Base-by-base conservation (phyloP, 2,888 invertebrate genomes). In the Sphaeridia pumilis region DNA sequence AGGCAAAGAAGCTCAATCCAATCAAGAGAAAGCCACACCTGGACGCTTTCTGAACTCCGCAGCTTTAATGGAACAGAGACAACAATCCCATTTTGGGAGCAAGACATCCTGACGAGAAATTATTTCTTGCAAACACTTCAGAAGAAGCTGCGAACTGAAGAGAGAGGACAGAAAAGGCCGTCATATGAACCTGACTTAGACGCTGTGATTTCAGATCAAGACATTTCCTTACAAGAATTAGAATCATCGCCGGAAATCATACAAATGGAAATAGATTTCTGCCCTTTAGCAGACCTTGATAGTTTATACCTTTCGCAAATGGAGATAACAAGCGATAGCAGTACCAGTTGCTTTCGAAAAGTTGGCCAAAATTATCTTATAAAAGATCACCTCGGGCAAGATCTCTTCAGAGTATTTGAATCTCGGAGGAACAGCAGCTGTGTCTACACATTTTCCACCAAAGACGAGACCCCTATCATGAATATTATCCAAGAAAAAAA, bases 51-150 rank as follows among this genome's bases (percentile, higher is more conserved):
- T n/a, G n/a, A n/a, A n/a, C n/a, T n/a, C n/a, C n/a, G n/a, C n/a
- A n/a, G 46, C 20, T 52, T 52, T 24, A 46, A 41, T 2, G 46
- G 46, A 21, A 25, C 38, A 2, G 52, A 46, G 14, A 28, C 41
- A 5, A 46, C 52, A 5, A 46, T 52, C 27, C 52, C 52, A 2
- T 52, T 52, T 27, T 52, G 52, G 52, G 26, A 38, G 41, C 7
- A 25, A 12, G 52, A 52, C 41, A 52, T 52, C 46, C 46, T 24
- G 22, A 52, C 46, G 26, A 46, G 52, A 14, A 21, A 46, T n/a
- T n/a, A n/a, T 17, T 52, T 46, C 42, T 25, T 52, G 3, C 7
- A 46, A 10, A 46, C 22, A 20, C 27, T 52, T 10, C 52, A 52
- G 31, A 5, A 17, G 20, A 24, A 42, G 12, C 46, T 46, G n/a